Evolutionary conservation across 2,888 invertebrate species (phyloP).

Genomic region (Nomada fucata): DNA sequence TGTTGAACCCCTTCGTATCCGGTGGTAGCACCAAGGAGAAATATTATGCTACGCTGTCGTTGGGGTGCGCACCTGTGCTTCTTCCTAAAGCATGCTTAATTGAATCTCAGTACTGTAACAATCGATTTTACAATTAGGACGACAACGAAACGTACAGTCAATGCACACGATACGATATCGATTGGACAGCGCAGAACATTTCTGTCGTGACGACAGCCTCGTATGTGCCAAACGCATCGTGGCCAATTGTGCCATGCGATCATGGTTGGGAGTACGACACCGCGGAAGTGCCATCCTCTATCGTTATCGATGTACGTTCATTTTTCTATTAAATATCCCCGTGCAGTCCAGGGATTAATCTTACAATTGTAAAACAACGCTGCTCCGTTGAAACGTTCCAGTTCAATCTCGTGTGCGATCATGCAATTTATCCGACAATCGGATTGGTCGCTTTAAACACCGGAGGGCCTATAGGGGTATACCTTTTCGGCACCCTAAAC

Average conservation of each 20-base stretch:
- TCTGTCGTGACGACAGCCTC: constrained; percentile 69
- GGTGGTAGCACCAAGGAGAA: too few relatives aligned
- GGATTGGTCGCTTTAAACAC: constrained; percentile 94
- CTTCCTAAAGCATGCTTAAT: not conserved
- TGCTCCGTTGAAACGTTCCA: constrained; percentile 84
- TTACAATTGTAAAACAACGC: not conserved
- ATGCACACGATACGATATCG: constrained; percentile 90
- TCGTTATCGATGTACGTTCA: constrained; percentile 89
- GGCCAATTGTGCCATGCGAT: constrained; percentile 89
- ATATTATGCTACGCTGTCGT: too few relatives aligned
- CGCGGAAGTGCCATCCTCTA: constrained; percentile 89
- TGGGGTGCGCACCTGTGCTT: not conserved
- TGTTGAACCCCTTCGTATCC: too few relatives aligned
- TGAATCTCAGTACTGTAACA: constrained; percentile 10
- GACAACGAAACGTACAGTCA: constrained; percentile 86
- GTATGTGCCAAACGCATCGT: constrained; percentile 85
- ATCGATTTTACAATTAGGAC: constrained; percentile 70
- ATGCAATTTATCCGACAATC: constrained; percentile 94
- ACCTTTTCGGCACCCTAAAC: constrained; percentile 93
- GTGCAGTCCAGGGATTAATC: not conserved
- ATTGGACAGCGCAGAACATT: constrained; percentile 81
- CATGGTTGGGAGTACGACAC: constrained; percentile 93
- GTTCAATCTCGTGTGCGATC: constrained; percentile 96
- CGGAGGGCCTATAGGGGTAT: constrained; percentile 96
- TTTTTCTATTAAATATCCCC: not conserved